phyloP scores from a whole-genome alignment of 2,888 invertebrate genomes.

The Seladonia tumulorum region DNA sequence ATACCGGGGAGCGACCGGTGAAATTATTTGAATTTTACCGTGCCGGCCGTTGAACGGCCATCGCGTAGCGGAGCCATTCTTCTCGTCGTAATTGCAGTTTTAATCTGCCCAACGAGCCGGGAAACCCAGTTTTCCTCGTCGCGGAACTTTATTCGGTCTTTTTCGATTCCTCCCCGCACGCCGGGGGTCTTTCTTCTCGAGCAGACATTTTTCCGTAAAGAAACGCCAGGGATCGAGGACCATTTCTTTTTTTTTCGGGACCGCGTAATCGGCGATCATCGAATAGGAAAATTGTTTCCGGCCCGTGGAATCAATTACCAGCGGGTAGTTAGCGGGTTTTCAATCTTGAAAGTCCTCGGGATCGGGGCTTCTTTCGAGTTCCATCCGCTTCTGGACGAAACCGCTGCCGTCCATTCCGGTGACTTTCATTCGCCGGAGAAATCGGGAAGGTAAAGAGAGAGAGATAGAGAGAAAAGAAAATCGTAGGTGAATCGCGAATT shows the following conservation, averaged over 20 bases:
- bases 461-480: background rate
- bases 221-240: slow-evolving; percentile 16
- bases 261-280: slow-evolving; percentile 54
- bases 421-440: slow-evolving; percentile 31
- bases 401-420: slow-evolving; percentile 32
- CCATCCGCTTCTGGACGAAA: slow-evolving; percentile 12
- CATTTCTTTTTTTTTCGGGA: slow-evolving; percentile 36
- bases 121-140: slow-evolving; percentile 65
- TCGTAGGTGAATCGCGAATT: slow-evolving; percentile 36
- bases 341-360: slow-evolving; percentile 35
- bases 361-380: slow-evolving; percentile 17
- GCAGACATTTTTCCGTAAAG: slow-evolving; percentile 33
- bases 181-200: slow-evolving; percentile 15
- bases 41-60: slow-evolving; percentile 68
- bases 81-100: slow-evolving; percentile 79
- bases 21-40: slow-evolving; percentile 78
- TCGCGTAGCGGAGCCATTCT: slow-evolving; percentile 75
- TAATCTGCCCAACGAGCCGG: slow-evolving; percentile 75
- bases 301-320: slow-evolving; percentile 37
- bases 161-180: background rate
- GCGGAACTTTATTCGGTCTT: slow-evolving; percentile 12
- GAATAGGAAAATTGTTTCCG: slow-evolving; percentile 62
- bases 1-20: slow-evolving; percentile 50
- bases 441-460: background rate
- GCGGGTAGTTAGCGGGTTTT: slow-evolving; percentile 38